Base-by-base conservation (phyloP, 2,888 invertebrate species). In the Nymphalis c-album region DNA sequence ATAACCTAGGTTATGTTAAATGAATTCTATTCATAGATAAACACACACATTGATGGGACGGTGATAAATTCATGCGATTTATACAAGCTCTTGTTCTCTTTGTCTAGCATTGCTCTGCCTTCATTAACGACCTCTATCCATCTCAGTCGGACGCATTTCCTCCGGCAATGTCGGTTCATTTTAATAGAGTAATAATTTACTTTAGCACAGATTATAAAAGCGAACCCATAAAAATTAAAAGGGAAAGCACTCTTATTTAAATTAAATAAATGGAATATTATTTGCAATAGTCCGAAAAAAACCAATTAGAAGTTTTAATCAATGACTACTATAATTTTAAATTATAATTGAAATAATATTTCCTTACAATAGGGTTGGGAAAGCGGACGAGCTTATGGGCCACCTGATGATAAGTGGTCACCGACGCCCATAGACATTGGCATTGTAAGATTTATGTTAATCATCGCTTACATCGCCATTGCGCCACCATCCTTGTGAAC, bases 41-140 rank as follows among this genome's bases (percentile, higher is more conserved):
- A 35, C 60, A 64, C 62, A 70, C 60, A 64, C 62, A 70, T 70
- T 68, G 68, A 64, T 64, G 67, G 48, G 55, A 58, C 48, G 48
- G 48, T 66, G 58, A 69, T 61, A 70, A 62, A 70, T 69, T 63
- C 51, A 31, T 57, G 63, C 67, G 63, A 69, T 69, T 67, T 69
- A 71, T 69, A 55, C 57, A 62, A 45, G 67, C 57, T 60, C 65
- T 53, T 45, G 58, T 67, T 59, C 60, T 57, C 71, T 71, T 66
- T 68, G 72, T 69, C 67, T 71, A 67, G 62, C 62, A 48, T 31
- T 60, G 63, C 48, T 35, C 62, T 51, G 55, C 53, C 63, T 71
- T 74, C 77, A 76, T 77, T 84, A 84, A 85, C 83, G 81, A 78
- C 67, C 72, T 72, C 80, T 78, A 84, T 84, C 84, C 81, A 79